Evolutionary conservation across 2,888 invertebrate genomes (phyloP).

Genomic region (Biston betularia): DNA sequence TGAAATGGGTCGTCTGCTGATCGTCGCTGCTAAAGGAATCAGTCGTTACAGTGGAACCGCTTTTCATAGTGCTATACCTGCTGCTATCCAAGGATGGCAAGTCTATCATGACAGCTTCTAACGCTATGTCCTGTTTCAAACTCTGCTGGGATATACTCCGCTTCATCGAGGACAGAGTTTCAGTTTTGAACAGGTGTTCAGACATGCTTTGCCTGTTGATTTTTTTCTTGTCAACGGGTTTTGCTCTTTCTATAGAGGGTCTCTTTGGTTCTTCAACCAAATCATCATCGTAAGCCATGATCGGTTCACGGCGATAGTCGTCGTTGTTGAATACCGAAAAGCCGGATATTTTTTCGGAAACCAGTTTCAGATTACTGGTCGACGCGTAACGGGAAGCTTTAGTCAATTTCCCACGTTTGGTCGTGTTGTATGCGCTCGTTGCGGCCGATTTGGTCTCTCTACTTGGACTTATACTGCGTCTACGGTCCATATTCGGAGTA

Average conservation of each 20-base stretch:
- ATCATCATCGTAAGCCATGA: slow-evolving; percentile 71
- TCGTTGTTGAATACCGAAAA: slow-evolving; percentile 75
- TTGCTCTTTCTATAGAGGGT: slow-evolving; percentile 38
- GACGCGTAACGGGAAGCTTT: slow-evolving; percentile 73
- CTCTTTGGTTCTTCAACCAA: slow-evolving; percentile 25
- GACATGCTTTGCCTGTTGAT: slow-evolving; percentile 71
- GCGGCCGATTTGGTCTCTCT: slow-evolving; percentile 65
- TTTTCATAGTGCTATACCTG: slow-evolving; percentile 63
- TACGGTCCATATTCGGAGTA: slow-evolving; percentile 67
- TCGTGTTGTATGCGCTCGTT: slow-evolving; percentile 60
- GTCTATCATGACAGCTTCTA: slow-evolving; percentile 79
- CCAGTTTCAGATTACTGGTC: slow-evolving; percentile 74
- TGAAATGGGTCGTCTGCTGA: slow-evolving; percentile 59
- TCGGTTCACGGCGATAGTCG: slow-evolving; percentile 66
- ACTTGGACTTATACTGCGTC: slow-evolving; percentile 70
- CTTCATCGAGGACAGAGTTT: slow-evolving; percentile 52
- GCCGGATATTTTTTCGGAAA: slow-evolving; percentile 77
- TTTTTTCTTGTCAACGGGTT: slow-evolving; percentile 59
- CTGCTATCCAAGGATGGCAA: slow-evolving; percentile 63
- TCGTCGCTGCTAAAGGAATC: slow-evolving; percentile 53
- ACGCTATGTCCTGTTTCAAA: slow-evolving; percentile 71
- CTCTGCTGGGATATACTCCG: slow-evolving; percentile 75
- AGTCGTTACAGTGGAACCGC: slow-evolving; percentile 57
- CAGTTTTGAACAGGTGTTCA: slow-evolving; percentile 62
- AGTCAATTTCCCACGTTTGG: slow-evolving; percentile 64